These are phyloP conservation scores for Microplitis manilae DNA, from an alignment of 2,888 invertebrate genomes.

Conservation along the genomic window DNA sequence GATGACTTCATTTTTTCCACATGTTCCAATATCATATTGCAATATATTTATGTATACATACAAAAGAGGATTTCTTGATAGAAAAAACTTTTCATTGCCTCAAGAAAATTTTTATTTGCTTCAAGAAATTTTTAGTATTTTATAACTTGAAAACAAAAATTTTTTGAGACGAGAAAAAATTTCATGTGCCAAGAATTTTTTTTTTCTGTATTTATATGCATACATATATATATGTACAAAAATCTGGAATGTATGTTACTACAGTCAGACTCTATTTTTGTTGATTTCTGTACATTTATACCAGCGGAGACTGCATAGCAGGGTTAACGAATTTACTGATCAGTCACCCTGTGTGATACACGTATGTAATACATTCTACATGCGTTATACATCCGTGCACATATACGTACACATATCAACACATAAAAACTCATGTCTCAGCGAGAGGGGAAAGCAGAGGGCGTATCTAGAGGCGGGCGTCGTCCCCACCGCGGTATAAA, in stretches of 20 bases:
- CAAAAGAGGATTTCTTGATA: too few species aligned
- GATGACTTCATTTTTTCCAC: neutral
- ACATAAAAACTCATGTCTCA: constrained; percentile 36
- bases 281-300: neutral
- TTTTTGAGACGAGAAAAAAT: too few species aligned
- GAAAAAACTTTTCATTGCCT: too few species aligned
- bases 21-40: neutral
- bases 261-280: neutral
- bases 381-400: constrained; percentile 14
- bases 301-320: neutral
- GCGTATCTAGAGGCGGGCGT: constrained; percentile 72
- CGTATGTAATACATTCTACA: neutral
- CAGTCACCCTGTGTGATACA: neutral
- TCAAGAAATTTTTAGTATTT: too few species aligned
- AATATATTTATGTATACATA: too few species aligned
- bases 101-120: too few species aligned
- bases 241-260: neutral
- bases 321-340: constrained; percentile 9
- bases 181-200: too few species aligned
- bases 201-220: too few species aligned
- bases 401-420: constrained; percentile 29
- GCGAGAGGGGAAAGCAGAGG: constrained; percentile 63
- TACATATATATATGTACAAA: too few species aligned
- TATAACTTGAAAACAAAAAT: too few species aligned
- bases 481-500: constrained; percentile 56